These are phyloP conservation scores for Acanthiza pusilla DNA, from an alignment of 2,797 vertebrate genomes.

Conservation along the genomic window DNA sequence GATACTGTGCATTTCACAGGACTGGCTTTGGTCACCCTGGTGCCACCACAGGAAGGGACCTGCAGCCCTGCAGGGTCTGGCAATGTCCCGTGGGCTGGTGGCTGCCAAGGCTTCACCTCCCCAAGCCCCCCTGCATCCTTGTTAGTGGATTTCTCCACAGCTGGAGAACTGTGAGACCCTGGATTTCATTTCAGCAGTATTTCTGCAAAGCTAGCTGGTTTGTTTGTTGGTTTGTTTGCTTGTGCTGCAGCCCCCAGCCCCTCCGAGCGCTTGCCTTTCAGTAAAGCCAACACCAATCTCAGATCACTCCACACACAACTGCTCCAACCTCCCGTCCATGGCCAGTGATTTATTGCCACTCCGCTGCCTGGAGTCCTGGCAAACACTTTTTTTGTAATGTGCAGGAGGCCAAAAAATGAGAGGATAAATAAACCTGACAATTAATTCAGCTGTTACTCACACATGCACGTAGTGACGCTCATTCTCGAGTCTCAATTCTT, in stretches of 20 bases:
- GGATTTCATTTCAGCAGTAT: not conserved
- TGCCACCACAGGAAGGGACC: not conserved
- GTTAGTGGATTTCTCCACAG: not conserved
- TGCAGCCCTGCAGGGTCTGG: not conserved
- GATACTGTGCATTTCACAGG: not conserved
- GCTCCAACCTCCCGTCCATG: not conserved
- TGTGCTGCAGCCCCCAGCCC: not conserved
- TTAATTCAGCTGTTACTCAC: not conserved
- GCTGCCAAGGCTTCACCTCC: not conserved
- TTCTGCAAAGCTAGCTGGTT: not conserved
- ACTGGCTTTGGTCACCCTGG: not conserved
- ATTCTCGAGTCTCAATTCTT: not conserved
- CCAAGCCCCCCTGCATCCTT: not conserved
- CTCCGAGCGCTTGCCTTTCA: not conserved
- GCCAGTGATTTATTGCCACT: conserved; percentile 29
- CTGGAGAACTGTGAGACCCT: rapidly evolving
- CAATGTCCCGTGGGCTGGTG: rapidly evolving
- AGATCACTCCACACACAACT: not conserved
- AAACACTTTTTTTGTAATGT: conserved; percentile 12
- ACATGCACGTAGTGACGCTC: rapidly evolving
- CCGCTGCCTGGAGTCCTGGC: not conserved
- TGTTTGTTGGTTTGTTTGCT: not conserved
- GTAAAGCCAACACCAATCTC: not conserved
- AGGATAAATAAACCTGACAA: conserved; percentile 20
- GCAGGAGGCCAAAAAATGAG: not conserved